phyloP scores from a whole-genome alignment of 2,888 invertebrate genomes.

The Oxytorus armatus region DNA sequence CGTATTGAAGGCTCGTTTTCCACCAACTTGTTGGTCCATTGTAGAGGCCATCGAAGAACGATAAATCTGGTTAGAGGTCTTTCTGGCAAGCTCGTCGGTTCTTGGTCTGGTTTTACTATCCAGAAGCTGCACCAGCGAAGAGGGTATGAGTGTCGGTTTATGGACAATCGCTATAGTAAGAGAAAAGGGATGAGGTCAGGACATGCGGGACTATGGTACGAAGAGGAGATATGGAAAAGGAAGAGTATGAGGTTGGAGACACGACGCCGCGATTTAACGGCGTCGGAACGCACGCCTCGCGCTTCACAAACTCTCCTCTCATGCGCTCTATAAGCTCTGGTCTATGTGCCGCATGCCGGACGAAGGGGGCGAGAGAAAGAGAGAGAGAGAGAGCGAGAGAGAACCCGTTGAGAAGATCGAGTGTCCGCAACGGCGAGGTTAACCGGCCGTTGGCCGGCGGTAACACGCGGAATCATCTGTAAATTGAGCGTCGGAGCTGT shows the following conservation, averaged over 20 bases:
- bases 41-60: slow-evolving; percentile 80
- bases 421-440: slow-evolving; percentile 82
- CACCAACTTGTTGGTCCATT: slow-evolving; percentile 83
- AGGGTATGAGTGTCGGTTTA: slow-evolving; percentile 78
- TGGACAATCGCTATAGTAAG: no score
- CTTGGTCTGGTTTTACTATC: slow-evolving; percentile 46
- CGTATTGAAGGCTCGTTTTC: slow-evolving; percentile 74
- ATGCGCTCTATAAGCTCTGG: slow-evolving; percentile 14
- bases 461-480: slow-evolving; percentile 87
- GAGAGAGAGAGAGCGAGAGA: slow-evolving; percentile 39
- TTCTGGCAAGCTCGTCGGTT: slow-evolving; percentile 55
- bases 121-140: slow-evolving; percentile 31
- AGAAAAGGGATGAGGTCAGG: slow-evolving; percentile 42
- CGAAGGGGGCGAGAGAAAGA: slow-evolving; percentile 32
- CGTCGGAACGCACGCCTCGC: slow-evolving; percentile 64
- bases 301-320: slow-evolving; percentile 44
- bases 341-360: slow-evolving; percentile 58
- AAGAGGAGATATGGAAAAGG: slow-evolving; percentile 61
- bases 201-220: slow-evolving; percentile 41
- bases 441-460: slow-evolving; percentile 85
- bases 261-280: slow-evolving; percentile 74
- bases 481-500: slow-evolving; percentile 86
- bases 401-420: slow-evolving; percentile 83
- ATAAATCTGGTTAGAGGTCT: slow-evolving; percentile 78
- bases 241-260: slow-evolving; percentile 51